Conservation (phyloP, 2,113 vertebrate species). For the Antigone vipio region DNA sequence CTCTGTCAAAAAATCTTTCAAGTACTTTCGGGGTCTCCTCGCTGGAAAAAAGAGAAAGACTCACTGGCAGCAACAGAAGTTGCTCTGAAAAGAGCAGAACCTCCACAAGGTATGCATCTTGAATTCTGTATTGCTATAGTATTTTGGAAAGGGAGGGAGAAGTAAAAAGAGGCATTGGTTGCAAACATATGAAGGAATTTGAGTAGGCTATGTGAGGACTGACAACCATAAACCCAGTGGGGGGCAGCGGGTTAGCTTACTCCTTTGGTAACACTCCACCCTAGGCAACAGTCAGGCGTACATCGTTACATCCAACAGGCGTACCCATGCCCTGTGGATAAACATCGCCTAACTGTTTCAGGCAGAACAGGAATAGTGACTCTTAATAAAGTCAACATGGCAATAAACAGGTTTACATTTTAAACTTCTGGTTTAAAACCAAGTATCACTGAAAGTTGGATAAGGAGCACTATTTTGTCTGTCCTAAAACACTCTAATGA, state of each 20-base stretch:
- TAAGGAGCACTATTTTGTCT: not conserved
- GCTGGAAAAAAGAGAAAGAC: not conserved
- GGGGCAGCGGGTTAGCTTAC: not conserved
- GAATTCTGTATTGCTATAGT: constrained; percentile 9
- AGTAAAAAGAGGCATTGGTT: not conserved
- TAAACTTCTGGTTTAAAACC: not conserved
- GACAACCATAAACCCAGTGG: not conserved
- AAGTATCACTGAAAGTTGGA: not conserved
- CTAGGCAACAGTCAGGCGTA: not conserved
- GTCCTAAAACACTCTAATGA: not conserved
- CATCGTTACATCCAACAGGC: not conserved
- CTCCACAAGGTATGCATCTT: not conserved
- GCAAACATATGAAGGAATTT: not conserved
- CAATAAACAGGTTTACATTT: not conserved
- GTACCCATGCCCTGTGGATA: not conserved
- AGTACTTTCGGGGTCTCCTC: not conserved
- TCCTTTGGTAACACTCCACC: constrained; percentile 13
- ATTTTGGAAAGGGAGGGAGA: not conserved
- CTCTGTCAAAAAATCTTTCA: not conserved
- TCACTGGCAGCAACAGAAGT: not conserved
- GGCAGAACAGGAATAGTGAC: not conserved
- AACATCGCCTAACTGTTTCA: not conserved
- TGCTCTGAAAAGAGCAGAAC: not conserved
- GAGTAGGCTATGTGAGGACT: not conserved
- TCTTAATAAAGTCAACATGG: not conserved